A percentile compares a stretch with the other conserved stretches of the same genome.
Evolutionary conservation across 2,888 invertebrate species (phyloP).

Genomic region (Archips xylosteana): DNA sequence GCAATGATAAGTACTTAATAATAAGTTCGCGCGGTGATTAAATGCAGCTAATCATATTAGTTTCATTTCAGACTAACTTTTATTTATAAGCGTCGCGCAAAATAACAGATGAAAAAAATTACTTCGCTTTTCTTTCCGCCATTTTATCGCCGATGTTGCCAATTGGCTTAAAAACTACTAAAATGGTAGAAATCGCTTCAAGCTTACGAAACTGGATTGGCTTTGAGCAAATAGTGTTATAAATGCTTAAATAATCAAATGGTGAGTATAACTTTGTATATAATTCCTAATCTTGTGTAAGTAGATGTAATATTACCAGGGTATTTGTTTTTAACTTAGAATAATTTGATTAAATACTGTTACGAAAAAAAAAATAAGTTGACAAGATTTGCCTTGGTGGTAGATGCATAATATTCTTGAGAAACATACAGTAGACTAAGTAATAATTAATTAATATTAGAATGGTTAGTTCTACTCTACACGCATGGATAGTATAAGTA

Average conservation of each 20-base stretch:
- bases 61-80: not conserved
- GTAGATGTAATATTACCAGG: not conserved
- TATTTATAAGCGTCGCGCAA: not conserved
- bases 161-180: constrained; percentile 31
- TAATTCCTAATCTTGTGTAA: constrained; percentile 12
- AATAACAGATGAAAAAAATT: not conserved
- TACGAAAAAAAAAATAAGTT: not conserved
- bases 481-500: not conserved
- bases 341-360: not conserved
- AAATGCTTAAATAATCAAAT: constrained; percentile 32
- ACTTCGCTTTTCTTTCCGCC: constrained; percentile 17
- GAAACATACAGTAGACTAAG: not conserved
- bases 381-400: not conserved
- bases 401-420: not conserved
- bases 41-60: not conserved
- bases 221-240: constrained; percentile 26
- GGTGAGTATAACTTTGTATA: constrained; percentile 33
- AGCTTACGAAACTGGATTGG: constrained; percentile 31
- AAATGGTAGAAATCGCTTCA: constrained; percentile 40
- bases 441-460: not conserved
- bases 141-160: constrained; percentile 21
- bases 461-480: not conserved
- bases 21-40: not conserved
- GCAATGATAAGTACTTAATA: not conserved
- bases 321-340: not conserved